A percentile compares a stretch with the other conserved stretches of the same genome.
Conservation (phyloP, 2,113 vertebrate genomes). For the Marcusenius ussheri region DNA sequence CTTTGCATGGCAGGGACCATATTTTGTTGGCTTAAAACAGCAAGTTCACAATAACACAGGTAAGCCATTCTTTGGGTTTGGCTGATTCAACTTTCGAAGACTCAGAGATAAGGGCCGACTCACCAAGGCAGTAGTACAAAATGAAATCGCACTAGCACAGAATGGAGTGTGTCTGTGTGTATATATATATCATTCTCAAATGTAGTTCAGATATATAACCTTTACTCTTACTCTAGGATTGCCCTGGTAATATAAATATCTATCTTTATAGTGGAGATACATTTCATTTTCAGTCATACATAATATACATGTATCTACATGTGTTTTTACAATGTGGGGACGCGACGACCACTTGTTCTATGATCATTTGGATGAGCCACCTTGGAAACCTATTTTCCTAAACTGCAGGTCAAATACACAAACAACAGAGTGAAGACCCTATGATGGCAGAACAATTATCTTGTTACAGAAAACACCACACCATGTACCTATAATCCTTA, state of each 20-base stretch:
- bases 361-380: background rate
- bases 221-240: background rate
- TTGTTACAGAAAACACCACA: background rate
- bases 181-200: slow-evolving; percentile 11
- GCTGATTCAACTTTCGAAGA: slow-evolving; percentile 5
- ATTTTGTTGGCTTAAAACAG: background rate
- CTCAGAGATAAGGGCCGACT: background rate
- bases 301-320: slow-evolving; percentile 21
- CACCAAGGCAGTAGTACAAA: background rate
- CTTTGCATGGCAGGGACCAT: background rate
- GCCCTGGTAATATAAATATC: slow-evolving; percentile 6
- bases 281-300: slow-evolving; percentile 15
- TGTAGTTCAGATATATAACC: slow-evolving; percentile 2
- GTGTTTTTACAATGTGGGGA: slow-evolving; percentile 15
- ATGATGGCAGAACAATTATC: background rate
- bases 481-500: background rate
- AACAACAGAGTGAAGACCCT: background rate
- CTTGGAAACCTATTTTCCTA: background rate
- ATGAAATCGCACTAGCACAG: background rate
- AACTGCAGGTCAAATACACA: background rate
- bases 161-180: background rate
- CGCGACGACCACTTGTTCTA: background rate
- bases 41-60: slow-evolving; percentile 2
- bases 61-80: slow-evolving; percentile 7
- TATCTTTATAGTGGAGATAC: slow-evolving; percentile 2